Conservation (phyloP, 1,140 invertebrate genomes). For the Drosophila kurseongensis region DNA sequence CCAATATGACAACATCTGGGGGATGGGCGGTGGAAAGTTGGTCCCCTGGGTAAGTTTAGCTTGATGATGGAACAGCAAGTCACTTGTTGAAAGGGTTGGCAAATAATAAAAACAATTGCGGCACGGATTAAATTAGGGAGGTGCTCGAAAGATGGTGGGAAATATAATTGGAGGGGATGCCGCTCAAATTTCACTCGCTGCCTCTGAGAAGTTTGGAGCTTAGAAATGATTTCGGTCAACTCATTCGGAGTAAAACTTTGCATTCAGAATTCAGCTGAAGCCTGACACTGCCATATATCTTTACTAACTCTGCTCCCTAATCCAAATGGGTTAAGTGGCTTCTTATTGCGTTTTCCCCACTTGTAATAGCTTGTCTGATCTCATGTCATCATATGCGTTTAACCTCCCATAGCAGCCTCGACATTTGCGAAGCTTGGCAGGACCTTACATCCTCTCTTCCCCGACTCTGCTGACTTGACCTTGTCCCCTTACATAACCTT, state of each 20-base stretch:
- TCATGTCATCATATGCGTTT: conserved; percentile 36
- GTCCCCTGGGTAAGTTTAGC: conserved; percentile 43
- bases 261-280: neutral
- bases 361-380: conserved; percentile 20
- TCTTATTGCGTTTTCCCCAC: conserved; percentile 5
- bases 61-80: conserved; percentile 57
- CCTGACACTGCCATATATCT: conserved; percentile 7
- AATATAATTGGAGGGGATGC: conserved; percentile 30
- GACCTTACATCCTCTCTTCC: neutral
- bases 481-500: conserved; percentile 29
- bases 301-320: neutral
- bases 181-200: too few species aligned
- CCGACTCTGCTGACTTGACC: conserved; percentile 12
- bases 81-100: conserved; percentile 69
- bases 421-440: conserved; percentile 15
- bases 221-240: neutral
- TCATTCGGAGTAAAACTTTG: neutral
- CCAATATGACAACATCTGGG: conserved; percentile 61
- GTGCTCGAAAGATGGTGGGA: neutral
- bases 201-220: neutral
- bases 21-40: conserved; percentile 14
- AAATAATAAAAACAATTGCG: conserved; percentile 51
- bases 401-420: conserved; percentile 6
- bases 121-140: conserved; percentile 33
- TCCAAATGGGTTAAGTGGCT: neutral